Evolutionary conservation across 53 echinoderm and acorn worm genomes (phyloP).

Genomic region (Zoroaster sp.): DNA sequence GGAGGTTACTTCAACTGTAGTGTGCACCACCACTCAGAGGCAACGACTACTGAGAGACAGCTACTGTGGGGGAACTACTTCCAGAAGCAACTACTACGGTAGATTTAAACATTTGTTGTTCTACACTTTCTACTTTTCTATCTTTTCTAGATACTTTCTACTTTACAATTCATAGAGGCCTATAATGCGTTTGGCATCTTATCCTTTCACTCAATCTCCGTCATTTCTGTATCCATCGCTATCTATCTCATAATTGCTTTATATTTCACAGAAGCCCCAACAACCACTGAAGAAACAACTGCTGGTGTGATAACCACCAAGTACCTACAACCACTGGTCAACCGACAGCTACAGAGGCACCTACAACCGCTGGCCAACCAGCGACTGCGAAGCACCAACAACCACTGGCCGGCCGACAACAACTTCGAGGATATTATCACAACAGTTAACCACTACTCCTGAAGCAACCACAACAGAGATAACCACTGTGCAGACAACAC

Average conservation of each 20-base stretch:
- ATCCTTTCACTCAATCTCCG: too few relatives aligned
- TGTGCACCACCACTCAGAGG: background rate
- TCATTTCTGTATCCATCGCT: too few relatives aligned
- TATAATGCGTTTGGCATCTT: too few relatives aligned
- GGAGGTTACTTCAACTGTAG: background rate
- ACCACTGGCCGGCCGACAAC: too few relatives aligned
- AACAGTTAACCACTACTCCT: background rate
- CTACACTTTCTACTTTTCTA: too few relatives aligned
- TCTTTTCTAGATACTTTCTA: too few relatives aligned
- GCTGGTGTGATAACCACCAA: background rate
- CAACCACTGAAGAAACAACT: background rate
- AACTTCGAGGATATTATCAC: background rate
- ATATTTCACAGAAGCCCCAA: background rate
- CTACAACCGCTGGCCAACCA: too few relatives aligned
- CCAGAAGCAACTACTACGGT: background rate
- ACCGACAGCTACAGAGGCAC: background rate
- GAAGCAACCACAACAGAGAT: constrained; percentile 4
- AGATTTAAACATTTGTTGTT: background rate
- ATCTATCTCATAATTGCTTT: too few relatives aligned
- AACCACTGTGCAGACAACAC: too few relatives aligned
- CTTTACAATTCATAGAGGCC: too few relatives aligned
- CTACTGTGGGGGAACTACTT: too few relatives aligned
- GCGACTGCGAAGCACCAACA: too few relatives aligned
- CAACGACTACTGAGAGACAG: constrained; percentile 1
- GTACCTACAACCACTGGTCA: background rate